Base-by-base conservation (phyloP, 2,888 invertebrate species). In the Pterostichus madidus region DNA sequence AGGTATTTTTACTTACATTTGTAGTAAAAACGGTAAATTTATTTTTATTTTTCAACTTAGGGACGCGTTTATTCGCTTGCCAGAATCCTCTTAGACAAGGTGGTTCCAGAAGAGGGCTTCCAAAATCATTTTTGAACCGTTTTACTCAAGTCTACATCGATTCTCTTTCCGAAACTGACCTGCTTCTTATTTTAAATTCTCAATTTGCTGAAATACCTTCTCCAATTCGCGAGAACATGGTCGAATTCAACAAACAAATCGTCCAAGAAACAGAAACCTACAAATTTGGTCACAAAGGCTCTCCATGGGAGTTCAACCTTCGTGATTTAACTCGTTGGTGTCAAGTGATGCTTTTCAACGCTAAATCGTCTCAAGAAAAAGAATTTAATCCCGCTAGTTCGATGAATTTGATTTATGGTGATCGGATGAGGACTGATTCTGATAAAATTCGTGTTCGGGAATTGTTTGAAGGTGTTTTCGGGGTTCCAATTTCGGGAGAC, bases 11-110 rank as follows among this genome's bases (percentile, higher is more conserved):
- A 44, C 10, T 49, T 49, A 15, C 6, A 71, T 71, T 39, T 71
- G 13, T 71, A 39, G 2, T 44, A 44, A 11, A 31, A 31, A 13
- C 15, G 15, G 15, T 24, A 5, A 13, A 32, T 24, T 76, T n/a
- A 13, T 52, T 13, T 46, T 15, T 49, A 24, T 73, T 64, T 31
- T 49, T 64, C 24, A 71, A 85, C 85, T 44, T 82, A 87, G 92
- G 93, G 85, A 98, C 98, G 0, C 94, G 96, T 85, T 92, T 99
- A 75, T 99, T 99, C 89, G 99, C 96, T 0, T 99, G 99, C 87
- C 99, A 99, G 90, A 99, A 99, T 92, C 99, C 99, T 0, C 91
- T 97, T 53, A 94, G 94, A 86, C 98, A 99, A 91, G 99, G 99
- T 8, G 99, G 99, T 0, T 98, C 97, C 0, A 92, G 99, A 84